Conservation (phyloP, 2,888 invertebrate species). For the Platycheirus rosarum region DNA sequence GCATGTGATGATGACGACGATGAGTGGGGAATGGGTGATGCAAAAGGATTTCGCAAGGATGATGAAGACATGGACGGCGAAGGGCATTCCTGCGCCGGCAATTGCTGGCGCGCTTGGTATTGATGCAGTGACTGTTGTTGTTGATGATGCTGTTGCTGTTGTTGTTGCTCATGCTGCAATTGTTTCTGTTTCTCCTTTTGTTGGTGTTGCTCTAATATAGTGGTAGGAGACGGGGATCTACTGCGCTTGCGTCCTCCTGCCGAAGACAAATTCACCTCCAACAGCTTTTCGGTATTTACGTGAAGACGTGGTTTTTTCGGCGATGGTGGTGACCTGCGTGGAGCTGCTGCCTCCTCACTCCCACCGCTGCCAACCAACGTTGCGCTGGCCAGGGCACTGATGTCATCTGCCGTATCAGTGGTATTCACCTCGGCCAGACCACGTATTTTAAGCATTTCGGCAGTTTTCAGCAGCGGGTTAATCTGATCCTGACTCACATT, state of each 20-base stretch:
- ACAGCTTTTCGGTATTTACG: slow-evolving; percentile 69
- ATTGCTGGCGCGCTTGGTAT: slow-evolving; percentile 59
- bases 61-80: slow-evolving; percentile 75
- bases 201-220: slow-evolving; percentile 60
- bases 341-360: slow-evolving; percentile 25
- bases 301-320: slow-evolving; percentile 74
- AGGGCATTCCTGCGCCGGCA: slow-evolving; percentile 66
- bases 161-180: slow-evolving; percentile 28
- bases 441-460: slow-evolving; percentile 92
- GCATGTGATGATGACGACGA: slow-evolving; percentile 56
- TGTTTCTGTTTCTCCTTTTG: slow-evolving; percentile 70
- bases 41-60: slow-evolving; percentile 81
- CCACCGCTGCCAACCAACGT: slow-evolving; percentile 57
- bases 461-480: slow-evolving; percentile 92
- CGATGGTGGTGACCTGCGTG: slow-evolving; percentile 70
- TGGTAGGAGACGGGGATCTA: slow-evolving; percentile 66
- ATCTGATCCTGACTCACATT: slow-evolving; percentile 96
- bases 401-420: slow-evolving; percentile 83
- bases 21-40: slow-evolving; percentile 79
- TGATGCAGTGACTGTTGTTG: slow-evolving; percentile 62
- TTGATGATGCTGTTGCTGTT: slow-evolving; percentile 35
- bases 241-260: slow-evolving; percentile 73
- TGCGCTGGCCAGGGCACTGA: slow-evolving; percentile 83
- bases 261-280: slow-evolving; percentile 71
- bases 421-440: slow-evolving; percentile 91